phyloP scores from a whole-genome alignment of 2,888 invertebrate genomes.

The Callyntrura guangdongensis region DNA sequence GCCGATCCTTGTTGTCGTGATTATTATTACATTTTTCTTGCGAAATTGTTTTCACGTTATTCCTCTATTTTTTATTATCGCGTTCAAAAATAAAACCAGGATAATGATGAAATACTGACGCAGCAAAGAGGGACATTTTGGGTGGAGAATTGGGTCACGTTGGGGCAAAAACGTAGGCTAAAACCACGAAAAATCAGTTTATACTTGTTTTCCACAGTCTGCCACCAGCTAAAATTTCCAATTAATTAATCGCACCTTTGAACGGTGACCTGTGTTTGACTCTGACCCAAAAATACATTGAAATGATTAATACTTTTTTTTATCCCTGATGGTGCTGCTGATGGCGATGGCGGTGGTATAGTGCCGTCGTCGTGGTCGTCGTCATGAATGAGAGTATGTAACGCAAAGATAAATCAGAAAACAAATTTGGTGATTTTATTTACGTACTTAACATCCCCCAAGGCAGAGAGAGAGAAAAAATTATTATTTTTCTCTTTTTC shows the following conservation, averaged over 20 bases:
- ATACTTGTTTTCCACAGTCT: slow-evolving; percentile 46
- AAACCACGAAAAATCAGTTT: slow-evolving; percentile 29
- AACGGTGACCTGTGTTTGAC: slow-evolving; percentile 60
- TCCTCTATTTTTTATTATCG: not conserved
- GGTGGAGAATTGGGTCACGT: slow-evolving; percentile 51
- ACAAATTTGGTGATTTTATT: not conserved
- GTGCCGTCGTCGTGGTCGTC: too few species aligned
- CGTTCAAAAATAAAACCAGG: slow-evolving; percentile 23
- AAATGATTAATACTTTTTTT: not conserved
- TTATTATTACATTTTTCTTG: not conserved
- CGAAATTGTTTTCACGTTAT: not conserved
- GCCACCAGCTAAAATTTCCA: slow-evolving; percentile 42
- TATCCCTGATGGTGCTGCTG: not conserved
- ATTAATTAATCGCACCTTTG: slow-evolving; percentile 73
- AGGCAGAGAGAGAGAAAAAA: too few species aligned
- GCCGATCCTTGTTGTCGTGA: not conserved
- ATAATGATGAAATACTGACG: slow-evolving; percentile 32
- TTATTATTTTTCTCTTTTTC: too few species aligned
- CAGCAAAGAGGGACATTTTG: slow-evolving; percentile 13
- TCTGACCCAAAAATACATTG: slow-evolving; percentile 42
- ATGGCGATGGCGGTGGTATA: too few species aligned
- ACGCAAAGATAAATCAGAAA: not conserved
- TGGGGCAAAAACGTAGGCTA: slow-evolving; percentile 29
- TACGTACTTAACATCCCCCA: not conserved
- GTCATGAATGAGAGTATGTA: slow-evolving; percentile 16